Evolutionary conservation across 2,888 invertebrate genomes (phyloP), one percentile per base, ranked within the genome.

Genomic region (Tipula lateralis): DNA sequence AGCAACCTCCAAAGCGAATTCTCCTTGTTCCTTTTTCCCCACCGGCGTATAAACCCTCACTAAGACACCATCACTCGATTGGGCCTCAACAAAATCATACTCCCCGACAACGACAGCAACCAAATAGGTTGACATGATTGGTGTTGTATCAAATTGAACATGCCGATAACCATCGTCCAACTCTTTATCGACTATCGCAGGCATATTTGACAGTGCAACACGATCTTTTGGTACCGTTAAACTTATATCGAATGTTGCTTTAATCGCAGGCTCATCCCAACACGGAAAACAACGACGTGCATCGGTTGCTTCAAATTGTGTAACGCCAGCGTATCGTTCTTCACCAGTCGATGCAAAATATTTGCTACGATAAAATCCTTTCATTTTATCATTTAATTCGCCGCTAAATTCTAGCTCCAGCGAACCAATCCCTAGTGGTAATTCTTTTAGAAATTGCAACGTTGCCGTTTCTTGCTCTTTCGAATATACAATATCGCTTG

Each of bases 261-360:
- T 99, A 86, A 96, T 93, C 12, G 97, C 96, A 7, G 99, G 99
- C 90, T 99, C 99, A 90, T 99, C 99, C 97, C 97, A 99, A 90
- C 98, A 99, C 2, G 99, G 99, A 88, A 99, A 99, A 88, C 97
- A 97, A 87, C 96, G 92, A 85, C 99, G 93, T 5, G 99, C 99
- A 91, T 96, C 96, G 1, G 96, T 96, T 0, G 96, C 92, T 89
- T 96, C 96, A 89, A 98, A 98, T 91, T 98, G 98, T 84, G 98
- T 98, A 85, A 97, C 96, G 39, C 96, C 97, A 34, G 95, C 95
- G 88, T 94, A 95, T 84, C 94, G 92, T 88, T 95, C 95, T 86
- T 95, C 95, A 9, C 96, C 97, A 84, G 92, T 90, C 29, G 94
- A 91, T 85, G 93, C 93, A 86, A 92, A 89, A 90, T 97, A 97